Conservation (phyloP, 1,140 invertebrate genomes). For the Drosophila sechellia region DNA sequence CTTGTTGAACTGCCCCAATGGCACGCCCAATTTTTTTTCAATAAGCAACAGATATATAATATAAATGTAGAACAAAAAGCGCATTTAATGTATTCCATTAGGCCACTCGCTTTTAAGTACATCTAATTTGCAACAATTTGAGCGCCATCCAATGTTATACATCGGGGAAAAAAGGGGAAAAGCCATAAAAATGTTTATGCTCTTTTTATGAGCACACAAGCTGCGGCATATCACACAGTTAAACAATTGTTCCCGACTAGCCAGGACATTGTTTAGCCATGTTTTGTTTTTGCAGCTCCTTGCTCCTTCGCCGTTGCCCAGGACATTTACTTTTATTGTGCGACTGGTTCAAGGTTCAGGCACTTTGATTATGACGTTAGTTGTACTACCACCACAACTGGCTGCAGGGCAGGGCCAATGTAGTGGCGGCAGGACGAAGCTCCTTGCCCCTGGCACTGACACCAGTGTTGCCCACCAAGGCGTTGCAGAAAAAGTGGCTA, state of each 20-base stretch:
- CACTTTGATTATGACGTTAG: slow-evolving; percentile 61
- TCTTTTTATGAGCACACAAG: slow-evolving; percentile 61
- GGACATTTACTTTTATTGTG: slow-evolving; percentile 64
- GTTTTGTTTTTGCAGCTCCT: slow-evolving; percentile 11
- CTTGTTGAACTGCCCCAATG: slow-evolving; percentile 38
- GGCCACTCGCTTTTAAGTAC: slow-evolving; percentile 45
- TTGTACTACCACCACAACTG: slow-evolving; percentile 14
- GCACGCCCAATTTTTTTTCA: neutral
- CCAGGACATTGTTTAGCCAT: slow-evolving; percentile 32
- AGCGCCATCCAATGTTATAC: slow-evolving; percentile 34
- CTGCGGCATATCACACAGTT: slow-evolving; percentile 63
- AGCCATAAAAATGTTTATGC: slow-evolving; percentile 62
- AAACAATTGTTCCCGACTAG: slow-evolving; percentile 58
- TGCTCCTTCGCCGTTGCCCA: slow-evolving; percentile 8
- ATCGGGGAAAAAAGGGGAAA: slow-evolving; percentile 44
- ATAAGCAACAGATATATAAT: slow-evolving; percentile 29
- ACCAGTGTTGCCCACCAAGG: slow-evolving; percentile 13
- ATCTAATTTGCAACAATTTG: slow-evolving; percentile 64
- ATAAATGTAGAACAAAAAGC: slow-evolving; percentile 27
- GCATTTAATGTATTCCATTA: slow-evolving; percentile 56
- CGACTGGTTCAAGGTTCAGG: slow-evolving; percentile 59
- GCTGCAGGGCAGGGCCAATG: slow-evolving; percentile 23
- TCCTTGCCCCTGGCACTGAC: slow-evolving; percentile 20
- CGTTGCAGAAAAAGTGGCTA: neutral
- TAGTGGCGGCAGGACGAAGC: neutral